Percentiles rank a stretch among this genome's conserved stretches.
Conservation (phyloP, 1,140 invertebrate genomes). For the Leptopilina boulardi region DNA sequence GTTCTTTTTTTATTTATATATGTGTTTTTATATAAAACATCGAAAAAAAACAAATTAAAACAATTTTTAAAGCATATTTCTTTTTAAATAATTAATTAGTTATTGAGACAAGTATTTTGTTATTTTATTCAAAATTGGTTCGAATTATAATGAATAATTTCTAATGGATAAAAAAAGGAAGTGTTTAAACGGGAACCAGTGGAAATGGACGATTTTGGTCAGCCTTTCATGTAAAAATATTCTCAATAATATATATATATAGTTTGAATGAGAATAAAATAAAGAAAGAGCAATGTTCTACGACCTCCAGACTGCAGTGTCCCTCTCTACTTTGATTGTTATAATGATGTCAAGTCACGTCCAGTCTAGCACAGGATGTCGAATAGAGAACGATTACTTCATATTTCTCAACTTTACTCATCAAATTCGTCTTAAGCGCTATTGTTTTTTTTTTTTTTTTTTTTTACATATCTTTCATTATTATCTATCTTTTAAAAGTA, state of each 20-base stretch:
- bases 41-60: no score
- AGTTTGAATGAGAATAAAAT: slow-evolving; percentile 9
- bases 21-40: no score
- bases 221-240: not conserved
- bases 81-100: no score
- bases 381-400: slow-evolving; percentile 25
- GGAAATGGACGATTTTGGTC: slow-evolving; percentile 19
- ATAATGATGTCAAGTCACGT: slow-evolving; percentile 32
- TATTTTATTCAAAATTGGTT: no score
- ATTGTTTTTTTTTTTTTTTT: no score
- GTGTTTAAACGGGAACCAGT: not conserved
- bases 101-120: no score
- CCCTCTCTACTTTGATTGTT: slow-evolving; percentile 21
- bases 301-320: slow-evolving; percentile 22
- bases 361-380: slow-evolving; percentile 29
- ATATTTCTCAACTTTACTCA: slow-evolving; percentile 30
- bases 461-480: not conserved
- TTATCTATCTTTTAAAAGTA: no score
- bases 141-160: not conserved
- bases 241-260: not conserved
- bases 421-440: not conserved
- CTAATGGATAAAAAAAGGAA: not conserved
- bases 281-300: slow-evolving; percentile 32
- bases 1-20: no score
- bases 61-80: no score